These are phyloP conservation scores for Apodemia zela DNA, from an alignment of 2,888 invertebrate species.

Conservation along the genomic window DNA sequence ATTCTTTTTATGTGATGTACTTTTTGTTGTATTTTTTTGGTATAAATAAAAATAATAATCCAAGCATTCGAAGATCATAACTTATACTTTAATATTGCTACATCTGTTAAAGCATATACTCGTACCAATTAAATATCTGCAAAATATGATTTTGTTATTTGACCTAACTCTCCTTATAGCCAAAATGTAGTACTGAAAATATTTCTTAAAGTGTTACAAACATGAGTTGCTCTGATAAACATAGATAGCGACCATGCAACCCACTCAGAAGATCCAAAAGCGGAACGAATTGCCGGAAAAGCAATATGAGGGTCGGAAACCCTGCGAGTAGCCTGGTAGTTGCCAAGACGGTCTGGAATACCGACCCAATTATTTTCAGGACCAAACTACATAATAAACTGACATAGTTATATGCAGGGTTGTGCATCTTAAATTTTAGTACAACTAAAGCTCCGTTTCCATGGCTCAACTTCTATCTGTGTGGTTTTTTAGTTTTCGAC, in stretches of 20 bases:
- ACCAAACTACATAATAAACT: constrained; percentile 7
- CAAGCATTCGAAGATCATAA: too few relatives aligned
- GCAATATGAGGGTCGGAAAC: constrained; percentile 16
- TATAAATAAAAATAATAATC: too few relatives aligned
- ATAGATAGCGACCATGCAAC: constrained; percentile 4
- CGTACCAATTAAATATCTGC: too few relatives aligned
- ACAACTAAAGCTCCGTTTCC: neutral
- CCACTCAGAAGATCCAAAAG: constrained; percentile 9
- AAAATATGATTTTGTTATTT: neutral
- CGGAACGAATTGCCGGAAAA: constrained; percentile 14
- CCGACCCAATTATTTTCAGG: constrained; percentile 12
- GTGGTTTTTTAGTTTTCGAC: neutral
- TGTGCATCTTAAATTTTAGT: constrained; percentile 1
- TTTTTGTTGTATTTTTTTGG: too few relatives aligned
- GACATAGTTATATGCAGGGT: neutral
- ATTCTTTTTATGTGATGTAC: too few relatives aligned
- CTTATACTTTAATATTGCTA: too few relatives aligned
- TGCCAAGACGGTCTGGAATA: constrained; percentile 8
- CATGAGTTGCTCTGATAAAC: constrained; percentile 11
- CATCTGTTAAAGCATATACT: too few relatives aligned
- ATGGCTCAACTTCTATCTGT: neutral
- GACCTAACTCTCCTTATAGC: neutral
- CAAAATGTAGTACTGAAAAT: neutral
- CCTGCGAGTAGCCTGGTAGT: constrained; percentile 9
- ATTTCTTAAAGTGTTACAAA: neutral